A percentile compares a stretch with the other conserved stretches of the same genome.
Conservation (phyloP, 2,888 invertebrate genomes). For the Drosophila limbata region DNA sequence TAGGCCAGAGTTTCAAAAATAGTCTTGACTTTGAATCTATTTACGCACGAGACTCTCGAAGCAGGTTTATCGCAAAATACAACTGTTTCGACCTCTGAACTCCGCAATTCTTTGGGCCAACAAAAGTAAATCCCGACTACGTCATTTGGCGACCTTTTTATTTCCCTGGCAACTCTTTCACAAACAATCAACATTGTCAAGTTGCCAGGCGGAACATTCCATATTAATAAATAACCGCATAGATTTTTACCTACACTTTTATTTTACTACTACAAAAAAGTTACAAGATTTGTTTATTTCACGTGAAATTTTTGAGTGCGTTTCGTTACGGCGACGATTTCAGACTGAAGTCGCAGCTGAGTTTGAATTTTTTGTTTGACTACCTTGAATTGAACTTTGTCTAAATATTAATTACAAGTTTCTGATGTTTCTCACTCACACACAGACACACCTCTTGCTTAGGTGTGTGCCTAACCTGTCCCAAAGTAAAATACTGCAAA, state of each 20-base stretch:
- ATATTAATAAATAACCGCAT: background rate
- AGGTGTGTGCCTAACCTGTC: constrained; percentile 31
- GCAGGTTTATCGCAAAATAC: constrained; percentile 17
- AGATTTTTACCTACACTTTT: constrained; percentile 25
- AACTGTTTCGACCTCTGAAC: constrained; percentile 16
- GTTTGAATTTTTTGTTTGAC: constrained; percentile 6
- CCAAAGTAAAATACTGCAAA: constrained; percentile 31
- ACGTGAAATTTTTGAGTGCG: constrained; percentile 19
- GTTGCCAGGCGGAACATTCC: constrained; percentile 66
- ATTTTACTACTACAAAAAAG: background rate
- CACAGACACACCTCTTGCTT: constrained; percentile 3
- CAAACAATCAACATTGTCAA: constrained; percentile 37
- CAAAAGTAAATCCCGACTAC: constrained; percentile 40
- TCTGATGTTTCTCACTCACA: constrained; percentile 17
- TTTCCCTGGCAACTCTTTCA: constrained; percentile 42
- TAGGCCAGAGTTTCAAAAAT: constrained; percentile 2
- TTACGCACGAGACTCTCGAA: constrained; percentile 58
- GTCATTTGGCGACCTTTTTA: constrained; percentile 13
- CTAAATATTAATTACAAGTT: constrained; percentile 55
- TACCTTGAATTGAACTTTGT: constrained; percentile 53
- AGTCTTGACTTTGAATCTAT: constrained; percentile 61
- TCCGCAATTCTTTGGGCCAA: constrained; percentile 16
- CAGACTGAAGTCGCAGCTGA: constrained; percentile 36
- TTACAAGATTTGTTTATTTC: constrained; percentile 18
- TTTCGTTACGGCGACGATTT: constrained; percentile 46